A percentile compares a stretch with the other conserved stretches of the same genome.
phyloP scores from a whole-genome alignment of 2,797 vertebrate genomes.

The Sebastes diploproa region DNA sequence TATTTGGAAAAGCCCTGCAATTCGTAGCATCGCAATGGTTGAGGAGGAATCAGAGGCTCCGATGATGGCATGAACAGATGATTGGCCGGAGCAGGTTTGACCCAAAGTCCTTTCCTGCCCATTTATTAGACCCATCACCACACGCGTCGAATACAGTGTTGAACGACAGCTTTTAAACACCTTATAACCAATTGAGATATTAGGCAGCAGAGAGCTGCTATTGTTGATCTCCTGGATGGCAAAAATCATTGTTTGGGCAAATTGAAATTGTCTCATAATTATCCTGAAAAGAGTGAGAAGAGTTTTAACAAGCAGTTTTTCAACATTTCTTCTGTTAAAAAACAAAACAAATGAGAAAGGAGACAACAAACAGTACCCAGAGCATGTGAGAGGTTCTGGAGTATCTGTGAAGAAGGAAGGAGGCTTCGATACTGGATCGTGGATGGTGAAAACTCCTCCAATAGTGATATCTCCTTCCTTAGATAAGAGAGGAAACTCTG shows the following conservation, averaged over 20 bases:
- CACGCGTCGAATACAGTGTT: slow-evolving; percentile 70
- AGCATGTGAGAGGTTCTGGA: too few species aligned
- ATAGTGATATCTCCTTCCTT: too few species aligned
- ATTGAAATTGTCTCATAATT: slow-evolving; percentile 79
- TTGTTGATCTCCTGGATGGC: slow-evolving; percentile 85
- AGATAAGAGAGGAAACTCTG: too few species aligned
- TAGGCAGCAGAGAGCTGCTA: slow-evolving; percentile 75
- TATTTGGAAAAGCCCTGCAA: slow-evolving; percentile 78
- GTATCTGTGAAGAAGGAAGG: too few species aligned
- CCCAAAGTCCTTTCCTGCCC: slow-evolving; percentile 48
- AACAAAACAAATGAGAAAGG: slow-evolving; percentile 4
- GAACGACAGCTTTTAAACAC: slow-evolving; percentile 81
- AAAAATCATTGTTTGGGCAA: slow-evolving; percentile 85
- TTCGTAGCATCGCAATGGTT: slow-evolving; percentile 78
- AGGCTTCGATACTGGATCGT: too few species aligned
- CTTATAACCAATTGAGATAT: slow-evolving; percentile 79
- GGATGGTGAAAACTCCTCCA: too few species aligned
- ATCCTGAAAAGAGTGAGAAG: slow-evolving; percentile 56
- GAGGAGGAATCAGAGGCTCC: slow-evolving; percentile 83
- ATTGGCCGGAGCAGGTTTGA: slow-evolving; percentile 59
- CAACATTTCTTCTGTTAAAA: not conserved
- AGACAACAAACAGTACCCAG: not conserved
- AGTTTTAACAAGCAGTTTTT: not conserved
- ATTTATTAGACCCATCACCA: slow-evolving; percentile 77
- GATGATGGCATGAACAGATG: slow-evolving; percentile 77